Base-by-base conservation (phyloP, 2,888 invertebrate species). In the Drosophila fungiperda region DNA sequence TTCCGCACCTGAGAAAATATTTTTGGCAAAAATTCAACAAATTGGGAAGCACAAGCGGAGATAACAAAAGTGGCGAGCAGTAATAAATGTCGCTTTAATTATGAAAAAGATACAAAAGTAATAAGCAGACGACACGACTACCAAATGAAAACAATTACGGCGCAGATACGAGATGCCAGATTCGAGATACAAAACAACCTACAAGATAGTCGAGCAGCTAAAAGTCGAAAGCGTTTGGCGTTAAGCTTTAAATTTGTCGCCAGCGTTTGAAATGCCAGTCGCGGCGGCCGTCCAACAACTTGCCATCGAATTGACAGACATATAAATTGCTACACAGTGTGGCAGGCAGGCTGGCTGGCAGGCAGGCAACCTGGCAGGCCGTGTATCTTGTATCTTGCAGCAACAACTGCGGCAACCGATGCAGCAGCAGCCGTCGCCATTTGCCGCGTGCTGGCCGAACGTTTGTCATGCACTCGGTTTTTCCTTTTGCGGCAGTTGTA, bases 381-480 rank as follows among this genome's bases (percentile, higher is more conserved):
- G 73, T 81, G 87, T 87, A 87, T 81, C 82, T 87, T 80, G 87
- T 89, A 89, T 83, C 71, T 88, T 72, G 75, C 69, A 65, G 73
- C 61, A 77, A 69, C 78, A 78, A 54, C 54, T 55, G 63, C 36
- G 7, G 20, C 45, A 45, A 15, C 23, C 17, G 2, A 23, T 53
- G 66, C 45, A 33, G 59, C 45, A 33, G 59, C 29, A 29, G 29
- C 29, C 9, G 57, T 45, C 23, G 23, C 45, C 45, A 45, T 3
- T 3, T 36, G 58, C 83, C 88, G 89, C 90, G 89, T 86, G 86
- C 82, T 70, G 78, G 70, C 69, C 71, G 73, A 90, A 73, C 89
- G 89, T 85, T 86, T 86, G 82, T 87, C 88, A 90, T 82, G 84
- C 73, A 69, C 72, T 89, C 88, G 88, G 78, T 80, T 90, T 90